phyloP scores from a whole-genome alignment of 2,113 vertebrate genomes.

The Phrynocephalus versicolor region DNA sequence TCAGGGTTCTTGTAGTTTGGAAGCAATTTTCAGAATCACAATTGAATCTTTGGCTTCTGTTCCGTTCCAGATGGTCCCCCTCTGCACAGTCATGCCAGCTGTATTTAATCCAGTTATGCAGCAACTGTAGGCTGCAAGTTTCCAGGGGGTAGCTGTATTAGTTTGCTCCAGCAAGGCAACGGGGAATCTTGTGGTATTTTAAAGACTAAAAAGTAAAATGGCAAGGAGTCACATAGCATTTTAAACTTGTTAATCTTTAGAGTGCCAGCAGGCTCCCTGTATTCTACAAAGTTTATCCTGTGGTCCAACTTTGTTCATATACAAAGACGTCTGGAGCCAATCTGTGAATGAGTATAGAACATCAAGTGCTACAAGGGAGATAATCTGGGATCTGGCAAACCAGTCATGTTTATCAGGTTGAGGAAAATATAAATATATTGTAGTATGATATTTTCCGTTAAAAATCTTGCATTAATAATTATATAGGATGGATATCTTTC shows the following conservation, averaged over 20 bases:
- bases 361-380: too few species aligned
- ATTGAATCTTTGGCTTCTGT: background rate
- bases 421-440: too few species aligned
- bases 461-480: background rate
- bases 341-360: background rate
- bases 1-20: background rate
- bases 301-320: background rate
- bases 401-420: too few species aligned
- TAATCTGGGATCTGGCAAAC: background rate
- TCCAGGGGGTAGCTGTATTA: too few species aligned
- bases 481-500: background rate
- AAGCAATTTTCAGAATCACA: background rate
- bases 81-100: constrained; percentile 29
- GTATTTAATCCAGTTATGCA: background rate
- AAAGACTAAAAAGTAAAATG: too few species aligned
- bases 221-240: too few species aligned
- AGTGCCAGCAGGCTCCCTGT: too few species aligned
- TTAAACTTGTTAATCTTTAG: too few species aligned
- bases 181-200: too few species aligned
- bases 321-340: background rate
- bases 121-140: background rate
- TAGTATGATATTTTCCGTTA: too few species aligned
- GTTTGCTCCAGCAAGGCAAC: too few species aligned
- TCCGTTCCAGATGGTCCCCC: background rate
- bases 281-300: background rate